Base-by-base conservation (phyloP, 1,140 invertebrate genomes). In the Mercenaria mercenaria region DNA sequence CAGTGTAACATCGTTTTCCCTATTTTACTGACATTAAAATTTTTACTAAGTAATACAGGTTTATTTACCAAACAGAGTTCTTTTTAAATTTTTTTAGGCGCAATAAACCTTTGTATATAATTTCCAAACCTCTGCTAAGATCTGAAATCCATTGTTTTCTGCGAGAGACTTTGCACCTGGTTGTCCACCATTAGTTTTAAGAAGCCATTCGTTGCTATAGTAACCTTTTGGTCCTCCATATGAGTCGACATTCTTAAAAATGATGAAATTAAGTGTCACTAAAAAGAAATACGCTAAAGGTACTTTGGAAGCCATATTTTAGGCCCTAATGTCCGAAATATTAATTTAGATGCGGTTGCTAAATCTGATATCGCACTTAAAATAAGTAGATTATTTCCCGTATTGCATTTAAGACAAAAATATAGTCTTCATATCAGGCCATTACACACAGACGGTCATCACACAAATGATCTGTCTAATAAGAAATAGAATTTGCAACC, bases 171-270 rank as follows among this genome's bases (percentile, higher is more conserved):
- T 13, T n/a, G 34, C 64, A 11, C 26, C n/a, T 6, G 18, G 26
- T 15, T 37, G 41, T 26, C 34, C n/a, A 15, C 29, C 13, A 23
- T 20, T 34, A 26, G 64, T 43, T 29, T 50, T 74, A 1, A 85
- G 15, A 39, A 85, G 39, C 83, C 83, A 85, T 59, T 85, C 67
- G 26, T 85, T 76, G 29, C 61, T 72, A 39, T 74, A 85, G 50
- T 74, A 50, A 39, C 50, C 64, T 15, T 56, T 56, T 37, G 47
- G 47, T 74, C 83, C 83, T 8, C 83, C 83, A 10, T 29, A 37
- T 15, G 23, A 13, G n/a, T 34, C 20, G 0, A 79, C 50, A 76
- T 29, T 43, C 15, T 76, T 76, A 26, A 76, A 41, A 29, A 47
- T 64, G 1, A 64, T 3, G 29, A 10, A 64, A 64, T n/a, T n/a